Evolutionary conservation across 2,888 invertebrate genomes (phyloP).

Genomic region (Drosophila neutralis): DNA sequence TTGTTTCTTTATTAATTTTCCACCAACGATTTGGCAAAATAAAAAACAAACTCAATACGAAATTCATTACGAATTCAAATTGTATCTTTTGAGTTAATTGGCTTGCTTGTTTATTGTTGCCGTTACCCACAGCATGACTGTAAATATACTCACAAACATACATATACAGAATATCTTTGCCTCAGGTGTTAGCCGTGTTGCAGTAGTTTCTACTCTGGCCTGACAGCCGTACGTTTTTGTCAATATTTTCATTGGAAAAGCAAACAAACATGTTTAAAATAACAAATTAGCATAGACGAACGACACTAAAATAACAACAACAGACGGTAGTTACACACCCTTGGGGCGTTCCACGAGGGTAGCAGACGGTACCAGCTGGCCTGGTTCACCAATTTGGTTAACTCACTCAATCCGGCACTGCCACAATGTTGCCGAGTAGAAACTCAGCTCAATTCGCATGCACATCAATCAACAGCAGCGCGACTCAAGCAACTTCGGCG

Average conservation of each 20-base stretch:
- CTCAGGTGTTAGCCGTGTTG: conserved; percentile 63
- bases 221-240: conserved; percentile 46
- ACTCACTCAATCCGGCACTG: conserved; percentile 55
- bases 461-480: conserved; percentile 66
- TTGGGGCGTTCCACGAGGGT: conserved; percentile 39
- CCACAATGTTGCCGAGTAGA: conserved; percentile 29
- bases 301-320: conserved; percentile 64
- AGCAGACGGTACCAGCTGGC: conserved; percentile 40
- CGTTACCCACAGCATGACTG: conserved; percentile 29
- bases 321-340: conserved; percentile 35
- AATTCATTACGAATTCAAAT: conserved; percentile 69
- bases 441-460: conserved; percentile 21
- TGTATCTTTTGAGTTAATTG: conserved; percentile 76
- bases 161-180: conserved; percentile 42
- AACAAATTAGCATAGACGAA: conserved; percentile 78
- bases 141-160: conserved; percentile 5
- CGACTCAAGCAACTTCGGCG: conserved; percentile 16
- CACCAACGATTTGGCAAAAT: conserved; percentile 26
- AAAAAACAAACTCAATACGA: conserved; percentile 12
- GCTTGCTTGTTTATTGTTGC: conserved; percentile 68
- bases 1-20: conserved; percentile 22
- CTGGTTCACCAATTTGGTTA: conserved; percentile 65
- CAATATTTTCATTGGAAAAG: conserved; percentile 73
- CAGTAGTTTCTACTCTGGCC: conserved; percentile 33
- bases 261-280: conserved; percentile 81